Evolutionary conservation across 2,888 invertebrate species (phyloP).

Genomic region (Dryadula phaetusa): DNA sequence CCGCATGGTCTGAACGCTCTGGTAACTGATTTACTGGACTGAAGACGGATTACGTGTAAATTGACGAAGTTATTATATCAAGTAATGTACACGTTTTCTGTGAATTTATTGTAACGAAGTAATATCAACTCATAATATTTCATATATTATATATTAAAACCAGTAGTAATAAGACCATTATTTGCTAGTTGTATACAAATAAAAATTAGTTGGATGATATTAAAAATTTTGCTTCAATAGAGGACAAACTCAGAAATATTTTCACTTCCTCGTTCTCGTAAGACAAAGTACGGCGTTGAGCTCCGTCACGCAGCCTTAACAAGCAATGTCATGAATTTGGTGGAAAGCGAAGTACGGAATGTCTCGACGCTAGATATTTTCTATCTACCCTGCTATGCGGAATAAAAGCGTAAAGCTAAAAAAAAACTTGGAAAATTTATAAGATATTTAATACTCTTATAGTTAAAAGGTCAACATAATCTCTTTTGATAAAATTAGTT

Average conservation of each 20-base stretch:
- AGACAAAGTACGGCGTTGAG: too few relatives aligned
- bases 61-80: constrained; percentile 18
- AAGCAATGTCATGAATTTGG: too few relatives aligned
- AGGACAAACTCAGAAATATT: too few relatives aligned
- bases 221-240: too few relatives aligned
- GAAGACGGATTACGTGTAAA: constrained; percentile 50
- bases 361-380: too few relatives aligned
- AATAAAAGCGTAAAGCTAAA: too few relatives aligned
- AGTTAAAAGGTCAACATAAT: constrained; percentile 2
- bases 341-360: too few relatives aligned
- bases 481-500: neutral
- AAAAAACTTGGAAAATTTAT: neutral
- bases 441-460: neutral
- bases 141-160: too few relatives aligned
- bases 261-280: too few relatives aligned
- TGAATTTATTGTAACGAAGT: neutral
- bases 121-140: neutral
- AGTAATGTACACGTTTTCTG: neutral
- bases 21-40: constrained; percentile 39
- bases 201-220: neutral
- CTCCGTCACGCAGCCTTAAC: too few relatives aligned
- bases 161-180: too few relatives aligned
- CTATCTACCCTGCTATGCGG: too few relatives aligned
- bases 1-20: constrained; percentile 45
- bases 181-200: neutral